phyloP scores from a whole-genome alignment of 2,113 vertebrate genomes.

The Acanthochromis polyacanthus region DNA sequence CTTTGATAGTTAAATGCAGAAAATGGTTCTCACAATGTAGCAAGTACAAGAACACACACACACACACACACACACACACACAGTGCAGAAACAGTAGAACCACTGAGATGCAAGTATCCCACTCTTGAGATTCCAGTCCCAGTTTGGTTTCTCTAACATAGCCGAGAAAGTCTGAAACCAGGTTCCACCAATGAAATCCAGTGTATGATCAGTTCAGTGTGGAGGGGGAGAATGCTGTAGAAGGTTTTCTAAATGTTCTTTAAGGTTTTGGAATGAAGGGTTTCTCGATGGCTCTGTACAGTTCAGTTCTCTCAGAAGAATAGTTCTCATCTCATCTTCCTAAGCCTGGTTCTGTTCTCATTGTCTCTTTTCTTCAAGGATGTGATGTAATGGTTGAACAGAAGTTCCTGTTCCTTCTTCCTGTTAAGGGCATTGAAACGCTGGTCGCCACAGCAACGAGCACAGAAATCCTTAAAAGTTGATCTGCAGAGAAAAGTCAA shows the following conservation, averaged over 20 bases:
- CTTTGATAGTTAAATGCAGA: too few relatives aligned
- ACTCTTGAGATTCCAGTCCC: too few relatives aligned
- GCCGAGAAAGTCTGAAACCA: too few relatives aligned
- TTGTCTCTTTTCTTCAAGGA: slow-evolving; percentile 92
- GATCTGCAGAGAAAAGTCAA: slow-evolving; percentile 77
- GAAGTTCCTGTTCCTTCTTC: slow-evolving; percentile 92
- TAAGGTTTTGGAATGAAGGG: not conserved
- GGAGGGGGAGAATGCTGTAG: not conserved
- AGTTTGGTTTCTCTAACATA: too few relatives aligned
- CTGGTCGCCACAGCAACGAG: slow-evolving; percentile 88
- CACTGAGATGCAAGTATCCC: too few relatives aligned
- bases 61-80: too few relatives aligned
- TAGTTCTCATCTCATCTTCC: slow-evolving; percentile 91
- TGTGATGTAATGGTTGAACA: slow-evolving; percentile 93
- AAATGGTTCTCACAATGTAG: too few relatives aligned
- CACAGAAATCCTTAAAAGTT: slow-evolving; percentile 91
- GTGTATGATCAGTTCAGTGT: not conserved
- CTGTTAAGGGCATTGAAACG: slow-evolving; percentile 90
- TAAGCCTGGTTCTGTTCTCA: slow-evolving; percentile 90
- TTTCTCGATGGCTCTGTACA: slow-evolving; percentile 24
- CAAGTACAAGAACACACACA: too few relatives aligned
- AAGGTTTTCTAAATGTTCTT: not conserved
- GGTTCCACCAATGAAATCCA: not conserved
- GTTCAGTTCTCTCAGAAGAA: not conserved
- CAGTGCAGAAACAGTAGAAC: too few relatives aligned